phyloP scores from a whole-genome alignment of 2,888 invertebrate species.

The Neuroscelio doddi region DNA sequence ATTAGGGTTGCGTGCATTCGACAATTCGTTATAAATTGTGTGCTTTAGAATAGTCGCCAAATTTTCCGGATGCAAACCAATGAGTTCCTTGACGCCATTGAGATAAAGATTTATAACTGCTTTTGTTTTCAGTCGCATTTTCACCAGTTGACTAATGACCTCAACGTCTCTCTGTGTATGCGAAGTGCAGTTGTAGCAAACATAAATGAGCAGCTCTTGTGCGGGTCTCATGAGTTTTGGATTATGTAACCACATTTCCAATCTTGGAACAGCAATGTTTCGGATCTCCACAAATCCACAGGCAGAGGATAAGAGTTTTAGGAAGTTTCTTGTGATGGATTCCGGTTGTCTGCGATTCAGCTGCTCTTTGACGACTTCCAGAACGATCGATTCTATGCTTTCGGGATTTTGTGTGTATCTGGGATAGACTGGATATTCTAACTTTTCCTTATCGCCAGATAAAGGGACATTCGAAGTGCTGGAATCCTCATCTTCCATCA shows the following conservation, averaged over 20 bases:
- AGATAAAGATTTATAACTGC: constrained; percentile 92
- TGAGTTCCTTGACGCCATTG: constrained; percentile 91
- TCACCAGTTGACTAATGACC: constrained; percentile 88
- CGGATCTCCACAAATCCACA: constrained; percentile 92
- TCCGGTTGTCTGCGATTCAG: constrained; percentile 88
- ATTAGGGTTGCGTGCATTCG: constrained; percentile 92
- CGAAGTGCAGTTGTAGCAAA: constrained; percentile 91
- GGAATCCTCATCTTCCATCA: constrained; percentile 68
- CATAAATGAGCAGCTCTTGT: constrained; percentile 91
- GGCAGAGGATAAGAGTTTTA: constrained; percentile 87
- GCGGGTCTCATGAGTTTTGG: constrained; percentile 94
- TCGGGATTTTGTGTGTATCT: constrained; percentile 79
- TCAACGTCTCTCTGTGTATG: constrained; percentile 79
- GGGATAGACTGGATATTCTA: constrained; percentile 73
- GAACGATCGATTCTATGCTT: constrained; percentile 84
- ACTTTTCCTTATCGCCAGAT: constrained; percentile 65
- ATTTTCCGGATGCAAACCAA: constrained; percentile 88
- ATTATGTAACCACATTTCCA: constrained; percentile 96
- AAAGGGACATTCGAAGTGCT: constrained; percentile 58
- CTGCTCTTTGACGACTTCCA: constrained; percentile 92
- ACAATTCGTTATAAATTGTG: constrained; percentile 95
- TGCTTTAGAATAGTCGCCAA: constrained; percentile 89
- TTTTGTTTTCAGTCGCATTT: constrained; percentile 95
- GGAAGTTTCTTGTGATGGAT: constrained; percentile 89
- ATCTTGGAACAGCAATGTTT: constrained; percentile 82